Percentiles rank a stretch among this genome's conserved stretches.
Conservation (phyloP, 2,888 invertebrate genomes). For the Caenorhabditis sp. region DNA sequence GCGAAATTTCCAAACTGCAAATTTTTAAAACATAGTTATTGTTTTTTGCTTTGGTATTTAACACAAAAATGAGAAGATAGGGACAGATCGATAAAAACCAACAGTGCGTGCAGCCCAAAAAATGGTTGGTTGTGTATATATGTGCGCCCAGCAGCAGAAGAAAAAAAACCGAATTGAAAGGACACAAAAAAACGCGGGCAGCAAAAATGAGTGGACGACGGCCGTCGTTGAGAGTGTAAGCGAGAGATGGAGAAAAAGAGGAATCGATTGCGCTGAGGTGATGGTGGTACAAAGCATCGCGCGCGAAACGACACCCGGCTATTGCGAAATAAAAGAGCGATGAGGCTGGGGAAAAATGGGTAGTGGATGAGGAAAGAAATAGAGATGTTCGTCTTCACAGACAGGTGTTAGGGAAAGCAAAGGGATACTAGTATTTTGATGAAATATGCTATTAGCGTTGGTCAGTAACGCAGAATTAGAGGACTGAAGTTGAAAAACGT, state of each 20-base stretch:
- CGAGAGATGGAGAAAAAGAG: neutral
- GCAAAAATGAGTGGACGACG: neutral
- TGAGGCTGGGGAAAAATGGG: neutral
- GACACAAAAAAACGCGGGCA: neutral
- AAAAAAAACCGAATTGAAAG: neutral
- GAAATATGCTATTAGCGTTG: too few relatives aligned
- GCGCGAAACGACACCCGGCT: neutral
- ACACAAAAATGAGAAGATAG: neutral
- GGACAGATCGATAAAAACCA: neutral
- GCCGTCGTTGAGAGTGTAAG: neutral
- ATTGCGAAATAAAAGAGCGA: neutral
- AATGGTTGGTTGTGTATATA: neutral
- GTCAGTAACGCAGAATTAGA: too few relatives aligned
- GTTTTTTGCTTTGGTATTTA: neutral
- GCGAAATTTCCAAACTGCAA: neutral
- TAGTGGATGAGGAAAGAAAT: neutral
- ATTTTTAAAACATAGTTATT: neutral
- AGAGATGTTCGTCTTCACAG: neutral
- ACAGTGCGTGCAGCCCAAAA: neutral
- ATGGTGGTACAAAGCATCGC: neutral
- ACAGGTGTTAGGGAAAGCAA: too few relatives aligned
- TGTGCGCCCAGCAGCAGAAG: neutral
- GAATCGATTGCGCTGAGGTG: constrained; percentile 1
- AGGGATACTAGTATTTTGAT: too few relatives aligned
- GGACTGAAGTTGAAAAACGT: too few relatives aligned